A percentile compares a stretch with the other conserved stretches of the same genome.
These are phyloP conservation scores for Pogonomyrmex barbatus DNA, from an alignment of 1,140 invertebrate genomes.

Conservation along the genomic window DNA sequence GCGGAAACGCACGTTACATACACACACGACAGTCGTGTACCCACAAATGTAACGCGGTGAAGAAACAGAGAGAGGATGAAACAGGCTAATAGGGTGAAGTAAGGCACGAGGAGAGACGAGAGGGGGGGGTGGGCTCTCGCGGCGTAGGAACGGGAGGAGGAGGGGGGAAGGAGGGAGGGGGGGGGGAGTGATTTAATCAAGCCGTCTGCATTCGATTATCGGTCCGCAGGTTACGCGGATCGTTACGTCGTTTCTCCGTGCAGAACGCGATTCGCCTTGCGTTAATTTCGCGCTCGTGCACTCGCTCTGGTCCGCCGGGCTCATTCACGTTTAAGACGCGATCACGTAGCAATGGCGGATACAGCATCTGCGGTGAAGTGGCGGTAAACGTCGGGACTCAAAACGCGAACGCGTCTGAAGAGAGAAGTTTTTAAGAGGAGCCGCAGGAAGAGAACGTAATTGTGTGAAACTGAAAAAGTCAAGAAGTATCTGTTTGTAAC, in stretches of 20 bases:
- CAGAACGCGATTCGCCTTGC: constrained; percentile 43
- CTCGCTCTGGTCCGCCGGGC: background rate
- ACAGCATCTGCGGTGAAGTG: background rate
- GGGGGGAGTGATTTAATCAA: constrained; percentile 66
- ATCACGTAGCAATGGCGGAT: constrained; percentile 9
- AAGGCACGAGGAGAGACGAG: background rate
- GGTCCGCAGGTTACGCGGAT: constrained; percentile 55
- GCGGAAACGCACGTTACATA: background rate
- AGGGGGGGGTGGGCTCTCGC: background rate
- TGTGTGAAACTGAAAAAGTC: background rate
- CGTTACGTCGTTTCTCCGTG: constrained; percentile 57
- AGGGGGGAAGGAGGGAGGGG: background rate
- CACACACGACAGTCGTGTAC: too few species aligned
- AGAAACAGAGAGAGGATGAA: constrained; percentile 29
- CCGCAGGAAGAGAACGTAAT: background rate
- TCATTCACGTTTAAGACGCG: constrained; percentile 15
- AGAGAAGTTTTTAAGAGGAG: background rate
- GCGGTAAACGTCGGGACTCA: constrained; percentile 1
- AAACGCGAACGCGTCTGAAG: background rate
- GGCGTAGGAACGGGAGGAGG: constrained; percentile 3
- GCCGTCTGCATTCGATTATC: constrained; percentile 63
- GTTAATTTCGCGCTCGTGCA: constrained; percentile 46
- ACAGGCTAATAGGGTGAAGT: constrained; percentile 45
- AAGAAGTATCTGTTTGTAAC: too few species aligned
- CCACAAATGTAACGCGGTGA: background rate